Base-by-base conservation (phyloP, 2,888 invertebrate species). In the Macrophya annulata region DNA sequence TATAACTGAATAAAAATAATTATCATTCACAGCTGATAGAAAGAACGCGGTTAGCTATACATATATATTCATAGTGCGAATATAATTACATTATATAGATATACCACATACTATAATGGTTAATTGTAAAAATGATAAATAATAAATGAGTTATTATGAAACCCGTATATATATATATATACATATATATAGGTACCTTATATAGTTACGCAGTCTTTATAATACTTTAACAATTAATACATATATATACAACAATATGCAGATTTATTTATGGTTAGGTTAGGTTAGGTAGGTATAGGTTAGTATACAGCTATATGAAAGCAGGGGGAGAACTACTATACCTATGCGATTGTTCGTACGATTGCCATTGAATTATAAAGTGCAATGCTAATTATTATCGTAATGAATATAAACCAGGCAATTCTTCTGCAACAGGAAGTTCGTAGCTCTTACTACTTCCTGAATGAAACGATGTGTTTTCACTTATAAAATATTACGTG, bases 321-420 rank as follows among this genome's bases (percentile, higher is more conserved):
- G 77, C 55, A 25, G 17, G 31, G 17, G 31, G 31, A 48, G 51
- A 31, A 48, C 55, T 25, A 81, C 37, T 25, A 40, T 71, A 25
- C 83, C 37, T 25, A 40, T 71, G 45, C 83, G 83, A 83, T 83
- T 45, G 43, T 83, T 83, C 4, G 31, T 9, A 65, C 83, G 83
- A 83, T 83, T 83, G 83, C 83, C 83, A 68, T 83, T 83, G 83
- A 71, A 68, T 83, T 83, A 83, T 48, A 83, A 83, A 83, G 68
- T n/a, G 83, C 71, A 71, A 25, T 68, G 68, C 68, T 68, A 83
- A 83, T 83, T 83, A 83, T 37, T 21, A 83, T 82, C 43, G 25
- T 82, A 82, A 82, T 82, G n/a, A 82, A 48, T 48, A 48, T 68
- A 68, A 37, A 45, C 10, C 21, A 62, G 21, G n/a, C 31, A 25